phyloP scores from a whole-genome alignment of 2,888 invertebrate species.

The Morinoia aosen region DNA sequence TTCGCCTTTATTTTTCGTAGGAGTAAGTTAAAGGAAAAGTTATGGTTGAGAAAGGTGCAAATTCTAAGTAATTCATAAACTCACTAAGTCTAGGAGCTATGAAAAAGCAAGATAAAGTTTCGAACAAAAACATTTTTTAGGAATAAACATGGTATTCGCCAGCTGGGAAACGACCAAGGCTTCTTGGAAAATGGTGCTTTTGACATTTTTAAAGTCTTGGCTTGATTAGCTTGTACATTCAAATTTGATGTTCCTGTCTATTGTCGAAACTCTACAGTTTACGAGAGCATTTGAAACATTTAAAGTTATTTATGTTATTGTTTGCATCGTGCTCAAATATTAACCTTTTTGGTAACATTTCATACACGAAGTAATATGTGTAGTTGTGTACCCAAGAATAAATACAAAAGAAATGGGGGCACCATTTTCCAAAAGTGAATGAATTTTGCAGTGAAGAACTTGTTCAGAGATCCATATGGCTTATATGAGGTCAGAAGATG shows the following conservation, averaged over 20 bases:
- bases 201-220: too few species aligned
- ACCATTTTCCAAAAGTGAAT: not conserved
- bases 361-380: too few species aligned
- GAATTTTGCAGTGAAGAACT: not conserved
- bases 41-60: not conserved
- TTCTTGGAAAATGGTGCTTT: too few species aligned
- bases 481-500: not conserved
- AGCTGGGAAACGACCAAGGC: not conserved
- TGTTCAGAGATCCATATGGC: not conserved
- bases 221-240: too few species aligned
- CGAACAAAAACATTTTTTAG: not conserved
- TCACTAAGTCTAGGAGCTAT: not conserved
- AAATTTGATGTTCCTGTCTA: too few species aligned
- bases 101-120: not conserved
- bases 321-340: too few species aligned
- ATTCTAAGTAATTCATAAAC: not conserved
- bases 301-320: too few species aligned
- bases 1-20: not conserved
- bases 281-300: too few species aligned
- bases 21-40: not conserved
- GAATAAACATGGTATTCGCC: not conserved
- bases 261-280: too few species aligned
- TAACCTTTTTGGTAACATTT: too few species aligned
- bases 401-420: not conserved
- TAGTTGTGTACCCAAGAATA: too few species aligned